Base-by-base conservation (phyloP, 2,888 invertebrate species). In the Alentia gelatinosa region DNA sequence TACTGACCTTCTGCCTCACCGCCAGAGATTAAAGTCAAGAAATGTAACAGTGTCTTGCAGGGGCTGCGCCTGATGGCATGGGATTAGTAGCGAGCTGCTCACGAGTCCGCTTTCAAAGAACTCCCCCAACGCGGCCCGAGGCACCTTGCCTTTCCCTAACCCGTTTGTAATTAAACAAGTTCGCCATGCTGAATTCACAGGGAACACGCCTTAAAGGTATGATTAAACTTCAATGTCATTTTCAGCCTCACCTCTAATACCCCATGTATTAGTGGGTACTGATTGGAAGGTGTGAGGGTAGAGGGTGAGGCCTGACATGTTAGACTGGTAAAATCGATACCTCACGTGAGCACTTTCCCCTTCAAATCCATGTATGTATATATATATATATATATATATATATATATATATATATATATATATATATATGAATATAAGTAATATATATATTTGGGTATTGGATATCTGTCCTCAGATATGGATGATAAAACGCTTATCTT, bases 171-270 rank as follows among this genome's bases (percentile, higher is more conserved):
- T 83, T 83, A 83, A 83, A 83, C 83, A 83, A 83, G 83, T 30
- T 83, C 39, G 83, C 40, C 23, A 35, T 37, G 9, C 39, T 37
- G 35, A 83, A 35, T 39, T 83, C 83, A n/a, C n/a, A 40, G 39
- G n/a, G 83, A 83, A 39, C 83, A 83, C 35, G 19, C 83, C 83
- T 83, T 40, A 19, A 83, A 83, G 83, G n/a, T 83, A 35, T 83
- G 83, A 83, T 83, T 83, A 83, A 83, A 83, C 83, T 83, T 83
- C 83, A 83, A 83, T 83, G 83, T 83, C 83, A 83, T 83, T 83
- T 83, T 83, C 83, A 83, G 83, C 83, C 83, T 83, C 83, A 83
- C 83, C 83, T 39, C 35, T 40, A 83, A 83, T 83, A 26, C 83
- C 40, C 9, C 39, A 23, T 39, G 35, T 83, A 83, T 83, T 83